Evolutionary conservation across 2,797 vertebrate genomes (phyloP).

Genomic region (Echiichthys vipera): DNA sequence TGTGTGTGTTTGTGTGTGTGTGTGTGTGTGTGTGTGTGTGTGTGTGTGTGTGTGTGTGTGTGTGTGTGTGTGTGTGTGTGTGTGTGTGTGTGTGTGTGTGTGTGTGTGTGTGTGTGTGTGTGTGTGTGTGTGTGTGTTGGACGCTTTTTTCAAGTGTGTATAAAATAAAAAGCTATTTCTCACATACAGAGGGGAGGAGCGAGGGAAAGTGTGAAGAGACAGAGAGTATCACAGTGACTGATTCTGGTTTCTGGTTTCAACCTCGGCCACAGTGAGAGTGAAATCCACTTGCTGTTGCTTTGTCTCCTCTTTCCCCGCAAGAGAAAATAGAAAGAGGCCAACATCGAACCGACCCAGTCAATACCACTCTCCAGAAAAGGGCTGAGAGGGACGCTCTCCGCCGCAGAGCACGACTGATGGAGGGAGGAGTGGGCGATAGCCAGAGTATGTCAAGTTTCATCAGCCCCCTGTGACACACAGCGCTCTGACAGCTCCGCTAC

Average conservation of each 20-base stretch:
- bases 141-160: conserved; percentile 30
- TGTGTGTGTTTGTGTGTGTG: neutral
- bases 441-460: conserved; percentile 69
- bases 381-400: conserved; percentile 57
- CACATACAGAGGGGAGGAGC: neutral
- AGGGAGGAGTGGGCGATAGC: conserved; percentile 63
- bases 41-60: neutral
- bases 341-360: conserved; percentile 67
- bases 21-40: neutral
- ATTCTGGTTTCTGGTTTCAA: conserved; percentile 61
- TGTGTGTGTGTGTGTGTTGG: conserved; percentile 9
- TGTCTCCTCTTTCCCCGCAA: conserved; percentile 68
- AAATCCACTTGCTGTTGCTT: conserved; percentile 62
- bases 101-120: conserved; percentile 17
- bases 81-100: conserved; percentile 11
- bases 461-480: conserved; percentile 53
- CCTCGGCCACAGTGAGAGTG: conserved; percentile 45
- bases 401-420: conserved; percentile 47
- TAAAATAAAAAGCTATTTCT: neutral
- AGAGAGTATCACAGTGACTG: conserved; percentile 58
- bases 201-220: conserved; percentile 33
- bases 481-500: conserved; percentile 57
- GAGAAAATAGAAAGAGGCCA: conserved; percentile 77
- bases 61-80: neutral
- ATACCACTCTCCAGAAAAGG: conserved; percentile 67